Evolutionary conservation across 2,797 vertebrate genomes (phyloP).

Genomic region (Phoxinus dragarum): DNA sequence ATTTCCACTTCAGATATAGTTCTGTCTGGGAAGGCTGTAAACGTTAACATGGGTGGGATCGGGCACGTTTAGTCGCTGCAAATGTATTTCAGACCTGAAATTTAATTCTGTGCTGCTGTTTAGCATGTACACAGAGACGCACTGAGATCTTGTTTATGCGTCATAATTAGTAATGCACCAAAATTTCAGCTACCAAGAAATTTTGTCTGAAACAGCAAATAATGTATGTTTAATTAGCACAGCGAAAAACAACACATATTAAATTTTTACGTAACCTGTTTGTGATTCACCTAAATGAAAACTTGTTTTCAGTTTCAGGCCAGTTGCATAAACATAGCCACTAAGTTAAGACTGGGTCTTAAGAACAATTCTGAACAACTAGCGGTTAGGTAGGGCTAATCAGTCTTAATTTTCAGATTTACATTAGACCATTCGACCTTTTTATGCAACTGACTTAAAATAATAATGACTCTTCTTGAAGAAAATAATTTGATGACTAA

Average conservation of each 20-base stretch:
- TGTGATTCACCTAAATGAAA: background rate
- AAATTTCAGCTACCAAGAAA: background rate
- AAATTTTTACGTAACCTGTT: background rate
- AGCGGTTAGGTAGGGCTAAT: too few species aligned
- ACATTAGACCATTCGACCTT: too few species aligned
- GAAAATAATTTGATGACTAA: too few species aligned
- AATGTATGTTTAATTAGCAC: background rate
- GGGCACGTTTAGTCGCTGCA: conserved; percentile 10
- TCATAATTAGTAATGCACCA: background rate
- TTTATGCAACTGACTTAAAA: too few species aligned
- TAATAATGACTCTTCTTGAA: too few species aligned
- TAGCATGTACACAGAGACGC: background rate
- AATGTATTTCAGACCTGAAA: background rate
- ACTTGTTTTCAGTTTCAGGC: background rate
- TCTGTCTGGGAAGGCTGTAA: conserved; percentile 35
- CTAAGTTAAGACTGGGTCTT: too few species aligned
- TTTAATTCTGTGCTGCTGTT: conserved; percentile 25
- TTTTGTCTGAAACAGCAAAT: background rate
- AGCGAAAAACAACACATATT: background rate
- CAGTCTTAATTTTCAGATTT: too few species aligned
- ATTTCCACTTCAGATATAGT: conserved; percentile 44
- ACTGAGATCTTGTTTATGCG: background rate
- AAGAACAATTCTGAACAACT: too few species aligned
- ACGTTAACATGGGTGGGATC: conserved; percentile 15
- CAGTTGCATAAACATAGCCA: too few species aligned